A percentile compares a stretch with the other conserved stretches of the same genome.
Conservation (phyloP, 2,113 vertebrate species). For the sheep (Ovis aries) region DNA sequence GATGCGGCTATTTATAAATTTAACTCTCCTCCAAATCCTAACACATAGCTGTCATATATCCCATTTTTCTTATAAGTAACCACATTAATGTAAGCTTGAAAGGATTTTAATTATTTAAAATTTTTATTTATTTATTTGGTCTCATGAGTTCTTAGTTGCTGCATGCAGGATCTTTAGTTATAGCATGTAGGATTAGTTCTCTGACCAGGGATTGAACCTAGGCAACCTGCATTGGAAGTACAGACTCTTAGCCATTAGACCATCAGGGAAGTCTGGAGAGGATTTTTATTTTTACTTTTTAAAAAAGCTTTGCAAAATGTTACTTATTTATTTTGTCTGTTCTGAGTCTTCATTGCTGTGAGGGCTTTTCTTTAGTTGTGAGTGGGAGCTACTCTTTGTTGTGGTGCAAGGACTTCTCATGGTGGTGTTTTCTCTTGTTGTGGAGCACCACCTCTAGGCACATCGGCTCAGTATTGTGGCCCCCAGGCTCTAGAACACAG, state of each 20-base stretch:
- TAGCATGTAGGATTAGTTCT: neutral
- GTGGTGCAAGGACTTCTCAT: neutral
- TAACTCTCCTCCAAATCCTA: neutral
- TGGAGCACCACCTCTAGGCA: neutral
- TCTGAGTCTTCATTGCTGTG: neutral
- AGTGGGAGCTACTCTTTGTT: neutral
- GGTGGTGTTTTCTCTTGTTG: neutral
- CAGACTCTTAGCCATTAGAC: neutral
- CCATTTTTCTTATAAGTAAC: slow-evolving; percentile 28
- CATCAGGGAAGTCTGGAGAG: neutral
- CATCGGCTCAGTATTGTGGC: neutral
- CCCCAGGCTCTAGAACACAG: neutral
- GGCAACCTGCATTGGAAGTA: neutral
- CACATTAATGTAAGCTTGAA: neutral
- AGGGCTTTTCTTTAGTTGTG: neutral
- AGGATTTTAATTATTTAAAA: neutral
- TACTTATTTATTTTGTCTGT: neutral
- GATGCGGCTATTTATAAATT: neutral
- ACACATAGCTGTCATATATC: neutral
- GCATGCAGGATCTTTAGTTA: neutral
- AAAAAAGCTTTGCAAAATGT: neutral
- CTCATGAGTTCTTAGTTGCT: neutral
- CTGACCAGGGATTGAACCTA: neutral
- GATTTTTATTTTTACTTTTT: neutral
- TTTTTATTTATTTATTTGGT: neutral